Conservation (phyloP, 1,140 invertebrate species). For the Atopsyche davidsoni region DNA sequence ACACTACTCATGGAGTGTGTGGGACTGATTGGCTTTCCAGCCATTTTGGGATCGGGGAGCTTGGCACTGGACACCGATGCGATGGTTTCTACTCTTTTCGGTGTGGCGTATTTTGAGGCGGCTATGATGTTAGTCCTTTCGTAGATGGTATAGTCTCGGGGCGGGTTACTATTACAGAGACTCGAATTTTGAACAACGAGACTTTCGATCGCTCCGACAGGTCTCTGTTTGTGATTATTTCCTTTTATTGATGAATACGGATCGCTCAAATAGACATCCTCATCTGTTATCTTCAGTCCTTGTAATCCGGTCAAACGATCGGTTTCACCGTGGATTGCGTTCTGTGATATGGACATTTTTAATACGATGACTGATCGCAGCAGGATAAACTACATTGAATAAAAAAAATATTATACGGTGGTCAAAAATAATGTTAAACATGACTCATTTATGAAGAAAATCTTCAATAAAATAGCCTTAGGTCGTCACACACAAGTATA, state of each 20-base stretch:
- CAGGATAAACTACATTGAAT: constrained; percentile 1
- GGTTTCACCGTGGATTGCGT: constrained; percentile 12
- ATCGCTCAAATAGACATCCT: constrained; percentile 46
- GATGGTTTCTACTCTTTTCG: constrained; percentile 61
- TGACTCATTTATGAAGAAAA: constrained; percentile 9
- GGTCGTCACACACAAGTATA: too few relatives aligned
- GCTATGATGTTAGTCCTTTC: constrained; percentile 49
- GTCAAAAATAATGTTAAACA: constrained; percentile 4
- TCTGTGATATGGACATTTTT: constrained; percentile 36
- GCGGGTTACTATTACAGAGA: constrained; percentile 33
- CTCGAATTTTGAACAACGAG: constrained; percentile 39
- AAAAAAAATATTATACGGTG: not conserved
- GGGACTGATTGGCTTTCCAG: constrained; percentile 41
- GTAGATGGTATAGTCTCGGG: constrained; percentile 46
- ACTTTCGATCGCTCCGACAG: constrained; percentile 46
- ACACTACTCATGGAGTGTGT: constrained; percentile 52
- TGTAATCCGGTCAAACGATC: constrained; percentile 38
- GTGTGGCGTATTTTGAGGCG: constrained; percentile 68
- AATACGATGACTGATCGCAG: constrained; percentile 38
- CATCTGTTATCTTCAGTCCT: constrained; percentile 47
- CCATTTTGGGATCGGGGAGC: constrained; percentile 39
- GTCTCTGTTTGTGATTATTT: constrained; percentile 37
- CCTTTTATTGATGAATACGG: constrained; percentile 40
- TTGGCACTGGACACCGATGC: constrained; percentile 47
- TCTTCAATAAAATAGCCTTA: too few relatives aligned